Percentiles rank a stretch among this genome's conserved stretches.
Conservation (phyloP, 2,113 vertebrate genomes). For the Otis tarda region DNA sequence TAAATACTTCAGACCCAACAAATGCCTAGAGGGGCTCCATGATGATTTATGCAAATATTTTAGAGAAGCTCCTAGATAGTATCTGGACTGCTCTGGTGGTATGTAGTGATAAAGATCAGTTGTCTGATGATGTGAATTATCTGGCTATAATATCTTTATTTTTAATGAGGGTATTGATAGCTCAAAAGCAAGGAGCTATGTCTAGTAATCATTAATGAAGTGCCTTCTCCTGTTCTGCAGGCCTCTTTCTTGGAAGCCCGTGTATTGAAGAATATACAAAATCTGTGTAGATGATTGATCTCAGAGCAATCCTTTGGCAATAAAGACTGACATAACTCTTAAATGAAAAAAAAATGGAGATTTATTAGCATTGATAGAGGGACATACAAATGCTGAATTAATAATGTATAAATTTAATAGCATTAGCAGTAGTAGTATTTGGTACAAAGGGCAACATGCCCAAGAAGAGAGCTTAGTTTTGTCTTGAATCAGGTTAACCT, state of each 20-base stretch:
- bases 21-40: background rate
- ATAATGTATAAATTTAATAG: background rate
- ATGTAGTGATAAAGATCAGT: conserved; percentile 14
- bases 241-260: background rate
- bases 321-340: background rate
- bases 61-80: background rate
- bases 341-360: background rate
- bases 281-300: background rate
- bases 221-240: background rate
- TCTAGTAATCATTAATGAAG: background rate
- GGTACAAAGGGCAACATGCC: background rate
- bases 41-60: conserved; percentile 46
- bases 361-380: background rate
- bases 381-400: background rate
- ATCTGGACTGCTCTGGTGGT: conserved; percentile 1
- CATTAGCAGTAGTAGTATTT: background rate
- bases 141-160: background rate
- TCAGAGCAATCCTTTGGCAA: background rate
- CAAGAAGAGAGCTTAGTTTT: background rate
- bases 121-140: background rate
- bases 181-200: background rate
- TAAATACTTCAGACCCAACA: conserved; percentile 2
- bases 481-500: background rate
- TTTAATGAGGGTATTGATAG: background rate
- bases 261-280: background rate